A percentile compares a stretch with the other conserved stretches of the same genome.
phyloP scores from a whole-genome alignment of 2,113 vertebrate genomes.

The Alosa alosa region DNA sequence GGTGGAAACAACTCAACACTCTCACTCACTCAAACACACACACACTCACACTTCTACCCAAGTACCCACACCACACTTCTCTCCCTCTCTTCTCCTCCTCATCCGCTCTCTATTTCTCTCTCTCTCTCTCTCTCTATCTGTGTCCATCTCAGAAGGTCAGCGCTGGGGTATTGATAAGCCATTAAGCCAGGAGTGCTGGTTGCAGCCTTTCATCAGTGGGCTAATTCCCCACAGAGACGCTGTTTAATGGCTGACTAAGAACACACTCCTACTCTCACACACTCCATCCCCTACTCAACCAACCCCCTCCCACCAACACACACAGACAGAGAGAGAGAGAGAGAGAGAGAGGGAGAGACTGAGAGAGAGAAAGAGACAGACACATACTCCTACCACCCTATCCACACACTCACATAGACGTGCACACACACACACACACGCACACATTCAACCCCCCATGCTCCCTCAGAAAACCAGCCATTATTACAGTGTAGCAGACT shows the following conservation, averaged over 20 bases:
- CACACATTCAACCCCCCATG: too few relatives aligned
- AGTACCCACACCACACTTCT: neutral
- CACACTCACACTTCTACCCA: neutral
- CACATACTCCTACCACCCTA: neutral
- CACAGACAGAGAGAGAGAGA: too few relatives aligned
- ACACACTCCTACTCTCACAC: neutral
- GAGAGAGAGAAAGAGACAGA: too few relatives aligned
- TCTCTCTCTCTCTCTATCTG: neutral
- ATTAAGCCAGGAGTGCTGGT: neutral
- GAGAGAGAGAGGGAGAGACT: too few relatives aligned
- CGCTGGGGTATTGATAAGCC: neutral
- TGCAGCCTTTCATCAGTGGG: neutral
- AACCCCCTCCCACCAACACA: neutral
- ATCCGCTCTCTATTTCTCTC: neutral
- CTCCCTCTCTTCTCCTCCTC: neutral
- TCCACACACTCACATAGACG: neutral
- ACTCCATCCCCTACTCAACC: neutral
- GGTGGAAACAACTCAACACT: too few relatives aligned
- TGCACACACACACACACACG: too few relatives aligned
- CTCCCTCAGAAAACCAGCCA: neutral
- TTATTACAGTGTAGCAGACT: constrained; percentile 45
- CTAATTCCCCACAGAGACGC: neutral
- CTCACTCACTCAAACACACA: too few relatives aligned
- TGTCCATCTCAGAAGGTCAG: neutral
- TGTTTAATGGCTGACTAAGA: neutral